phyloP scores from a whole-genome alignment of 2,888 invertebrate genomes.

The Smittia sp. region DNA sequence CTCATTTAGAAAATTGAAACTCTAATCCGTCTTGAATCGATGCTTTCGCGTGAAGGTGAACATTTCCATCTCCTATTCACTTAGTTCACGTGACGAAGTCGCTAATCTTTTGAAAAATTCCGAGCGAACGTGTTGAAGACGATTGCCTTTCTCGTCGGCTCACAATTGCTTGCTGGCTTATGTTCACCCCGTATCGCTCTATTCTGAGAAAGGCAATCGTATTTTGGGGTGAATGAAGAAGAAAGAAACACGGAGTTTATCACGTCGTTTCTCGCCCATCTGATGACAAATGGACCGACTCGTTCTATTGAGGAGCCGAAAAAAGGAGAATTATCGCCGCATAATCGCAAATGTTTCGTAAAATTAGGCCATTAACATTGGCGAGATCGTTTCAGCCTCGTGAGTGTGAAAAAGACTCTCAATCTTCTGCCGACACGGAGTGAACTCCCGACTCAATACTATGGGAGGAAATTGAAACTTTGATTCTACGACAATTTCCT shows the following conservation, averaged over 20 bases:
- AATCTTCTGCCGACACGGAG: background rate
- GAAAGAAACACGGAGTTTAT: background rate
- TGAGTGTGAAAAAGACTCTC: background rate
- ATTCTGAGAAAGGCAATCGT: background rate
- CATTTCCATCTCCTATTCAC: background rate
- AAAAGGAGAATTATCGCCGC: conserved; percentile 37
- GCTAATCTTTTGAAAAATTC: background rate
- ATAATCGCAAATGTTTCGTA: conserved; percentile 39
- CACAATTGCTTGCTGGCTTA: background rate
- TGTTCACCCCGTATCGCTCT: background rate
- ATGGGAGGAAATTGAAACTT: background rate
- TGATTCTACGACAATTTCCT: too few relatives aligned
- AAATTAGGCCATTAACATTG: conserved; percentile 35
- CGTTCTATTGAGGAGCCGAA: background rate
- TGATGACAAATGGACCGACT: conserved; percentile 31
- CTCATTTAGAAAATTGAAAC: conserved; percentile 21
- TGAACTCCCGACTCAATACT: background rate
- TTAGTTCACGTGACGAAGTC: background rate
- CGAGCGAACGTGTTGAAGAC: background rate
- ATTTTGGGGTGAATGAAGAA: background rate
- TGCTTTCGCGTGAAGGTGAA: background rate
- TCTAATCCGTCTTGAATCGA: background rate
- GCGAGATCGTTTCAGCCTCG: background rate
- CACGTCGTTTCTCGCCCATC: conserved; percentile 17
- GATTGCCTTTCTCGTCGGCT: background rate